Base-by-base conservation (phyloP, 1,140 invertebrate genomes). In the Mercenaria mercenaria region DNA sequence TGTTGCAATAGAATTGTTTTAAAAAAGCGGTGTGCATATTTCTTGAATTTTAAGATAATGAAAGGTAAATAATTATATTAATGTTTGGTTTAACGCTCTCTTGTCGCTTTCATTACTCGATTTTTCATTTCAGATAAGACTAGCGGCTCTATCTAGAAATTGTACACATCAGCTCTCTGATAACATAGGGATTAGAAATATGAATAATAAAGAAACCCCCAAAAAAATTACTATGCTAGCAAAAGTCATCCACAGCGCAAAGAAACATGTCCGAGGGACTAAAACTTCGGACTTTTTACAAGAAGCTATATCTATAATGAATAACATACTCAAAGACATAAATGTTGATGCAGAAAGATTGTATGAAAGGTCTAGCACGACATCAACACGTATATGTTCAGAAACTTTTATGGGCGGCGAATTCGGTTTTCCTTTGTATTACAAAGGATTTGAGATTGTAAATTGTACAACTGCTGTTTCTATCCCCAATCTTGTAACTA, bases 341-440 rank as follows among this genome's bases (percentile, higher is more conserved):
- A 34, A 89, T 41, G 87, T 84, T 18, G 77, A 61, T 29, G 34
- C 11, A 20, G 37, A 81, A 52, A 26, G 23, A 23, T 6, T 89
- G 8, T 52, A 81, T 23, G 29, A 43, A 8, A 41, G 88, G 20
- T 20, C 34, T 15, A 77, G 18, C 0, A 23, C 32, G 4, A 18
- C 18, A 39, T 67, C 88, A 26, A 88, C 29, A 47, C 59, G 52
- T 72, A 72, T 89, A 39, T 92, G 91, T 82, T 52, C 72, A 0
- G 91, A 92, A 89, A 41, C 20, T 29, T 92, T 82, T 47, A 91
- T 86, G 56, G 91, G 89, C 18, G 64, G 81, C 8, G 52, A 41
- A 4, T 91, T 77, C 39, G 90, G 90, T 18, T 92, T 87, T 83
- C 91, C 91, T 3, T 91, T 89, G 23, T 92, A 87, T 59, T 79